Evolutionary conservation across 2,888 invertebrate species (phyloP).

Genomic region (Cephus nigrinus): DNA sequence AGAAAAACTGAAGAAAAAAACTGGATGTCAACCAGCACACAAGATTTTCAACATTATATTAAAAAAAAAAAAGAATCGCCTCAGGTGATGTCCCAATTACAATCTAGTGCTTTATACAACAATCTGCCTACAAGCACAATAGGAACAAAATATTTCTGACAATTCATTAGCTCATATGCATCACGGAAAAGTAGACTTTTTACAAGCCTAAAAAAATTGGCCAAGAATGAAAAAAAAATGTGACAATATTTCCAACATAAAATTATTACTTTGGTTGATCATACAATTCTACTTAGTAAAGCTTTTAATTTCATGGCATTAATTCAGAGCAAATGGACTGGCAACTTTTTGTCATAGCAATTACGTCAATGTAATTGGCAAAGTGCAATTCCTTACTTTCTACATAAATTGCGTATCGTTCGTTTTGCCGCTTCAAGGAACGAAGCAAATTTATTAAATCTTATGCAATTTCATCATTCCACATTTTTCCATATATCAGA

Average conservation of each 20-base stretch:
- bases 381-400: background rate
- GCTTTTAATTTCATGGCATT: background rate
- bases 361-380: background rate
- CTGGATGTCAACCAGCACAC: background rate
- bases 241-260: background rate
- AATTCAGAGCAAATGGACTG: background rate
- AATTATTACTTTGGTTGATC: background rate
- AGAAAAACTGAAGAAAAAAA: background rate
- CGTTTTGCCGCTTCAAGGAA: background rate
- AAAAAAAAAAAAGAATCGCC: background rate
- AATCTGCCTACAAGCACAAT: slow-evolving; percentile 18
- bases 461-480: background rate
- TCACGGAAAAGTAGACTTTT: background rate
- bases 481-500: background rate
- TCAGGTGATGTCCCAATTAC: slow-evolving; percentile 47
- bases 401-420: background rate
- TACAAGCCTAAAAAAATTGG: background rate
- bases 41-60: background rate
- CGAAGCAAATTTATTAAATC: background rate
- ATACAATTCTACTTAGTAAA: background rate
- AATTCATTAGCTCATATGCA: background rate
- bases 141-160: too few relatives aligned
- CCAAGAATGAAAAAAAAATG: background rate
- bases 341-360: background rate
- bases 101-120: slow-evolving; percentile 33